Base-by-base conservation (phyloP, 1,140 invertebrate genomes). In the Wasmannia auropunctata region DNA sequence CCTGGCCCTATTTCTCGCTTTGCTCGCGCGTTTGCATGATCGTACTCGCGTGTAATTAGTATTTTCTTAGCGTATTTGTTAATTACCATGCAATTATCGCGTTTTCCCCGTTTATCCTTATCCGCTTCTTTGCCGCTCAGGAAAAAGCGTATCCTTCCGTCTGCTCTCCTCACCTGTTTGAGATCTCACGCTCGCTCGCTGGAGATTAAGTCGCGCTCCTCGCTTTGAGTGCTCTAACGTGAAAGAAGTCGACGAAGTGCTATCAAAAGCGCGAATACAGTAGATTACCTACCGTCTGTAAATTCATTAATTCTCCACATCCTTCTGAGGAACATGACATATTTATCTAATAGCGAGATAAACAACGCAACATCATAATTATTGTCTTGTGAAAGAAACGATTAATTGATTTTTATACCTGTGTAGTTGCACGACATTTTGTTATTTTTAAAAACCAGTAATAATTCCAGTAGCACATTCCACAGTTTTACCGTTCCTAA, bases 41-140 rank as follows among this genome's bases (percentile, higher is more conserved):
- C 14, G 74, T 60, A 22, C 14, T 63, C n/a, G 28, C 37, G 60
- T 49, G 60, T 40, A 76, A 76, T 76, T 60, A 62, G 54, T 62
- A 79, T 79, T 79, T 79, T 51, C 19, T 63, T 67, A 65, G 40
- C 28, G 14, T 51, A 79, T 79, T 49, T 67, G 40, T 79, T 79
- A 79, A 79, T 79, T 79, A 65, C 40, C 60, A 14, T 79, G 60
- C 46, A 79, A 67, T 51, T 49, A 79, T 43, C 43, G 62, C 43
- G n/a, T 79, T 67, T 67, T 49, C n/a, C 14, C 43, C 14, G 40
- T 79, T 79, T 67, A 79, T 77, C 58, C 40, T 65, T 31, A 58
- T 49, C 40, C 25, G 43, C n/a, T 67, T n/a, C 25, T 63, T 77
- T 67, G 22, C 40, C 63, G 6, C 46, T 77, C 40, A 6, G 28